Evolutionary conservation across 2,113 vertebrate genomes (phyloP).

Genomic region (Trematocara macrostoma): DNA sequence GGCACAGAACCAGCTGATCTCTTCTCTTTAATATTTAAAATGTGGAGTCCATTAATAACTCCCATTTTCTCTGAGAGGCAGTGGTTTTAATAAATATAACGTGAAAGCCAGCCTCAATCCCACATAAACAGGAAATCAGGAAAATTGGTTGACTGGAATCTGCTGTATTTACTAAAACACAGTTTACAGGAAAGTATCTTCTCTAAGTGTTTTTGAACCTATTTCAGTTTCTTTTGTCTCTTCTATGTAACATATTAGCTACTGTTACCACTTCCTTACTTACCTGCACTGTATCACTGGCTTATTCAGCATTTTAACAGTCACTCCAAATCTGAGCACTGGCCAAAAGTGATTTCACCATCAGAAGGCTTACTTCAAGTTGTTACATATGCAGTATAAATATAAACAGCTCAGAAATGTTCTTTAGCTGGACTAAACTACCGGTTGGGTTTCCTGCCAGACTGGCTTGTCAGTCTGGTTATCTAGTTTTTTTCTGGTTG

Average conservation of each 20-base stretch:
- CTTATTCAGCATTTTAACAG: background rate
- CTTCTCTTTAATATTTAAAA: background rate
- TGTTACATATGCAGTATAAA: background rate
- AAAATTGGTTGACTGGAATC: background rate
- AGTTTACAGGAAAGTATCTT: background rate
- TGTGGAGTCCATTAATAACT: background rate
- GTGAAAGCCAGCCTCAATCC: background rate
- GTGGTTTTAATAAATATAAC: background rate
- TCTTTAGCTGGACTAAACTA: background rate
- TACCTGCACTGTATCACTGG: background rate
- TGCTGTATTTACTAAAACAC: background rate
- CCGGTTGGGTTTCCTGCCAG: background rate
- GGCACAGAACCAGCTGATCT: background rate
- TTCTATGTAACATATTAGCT: background rate
- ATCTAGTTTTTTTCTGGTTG: background rate
- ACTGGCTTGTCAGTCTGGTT: background rate
- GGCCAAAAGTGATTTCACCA: background rate
- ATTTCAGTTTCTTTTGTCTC: background rate
- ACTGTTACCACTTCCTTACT: rapidly evolving
- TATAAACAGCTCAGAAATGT: background rate
- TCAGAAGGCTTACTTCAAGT: background rate
- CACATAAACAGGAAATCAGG: background rate
- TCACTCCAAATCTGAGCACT: background rate
- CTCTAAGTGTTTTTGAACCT: background rate
- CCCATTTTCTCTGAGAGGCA: background rate